These are phyloP conservation scores for Pachliopta kotzebuea DNA, from an alignment of 2,888 invertebrate species.

Conservation along the genomic window DNA sequence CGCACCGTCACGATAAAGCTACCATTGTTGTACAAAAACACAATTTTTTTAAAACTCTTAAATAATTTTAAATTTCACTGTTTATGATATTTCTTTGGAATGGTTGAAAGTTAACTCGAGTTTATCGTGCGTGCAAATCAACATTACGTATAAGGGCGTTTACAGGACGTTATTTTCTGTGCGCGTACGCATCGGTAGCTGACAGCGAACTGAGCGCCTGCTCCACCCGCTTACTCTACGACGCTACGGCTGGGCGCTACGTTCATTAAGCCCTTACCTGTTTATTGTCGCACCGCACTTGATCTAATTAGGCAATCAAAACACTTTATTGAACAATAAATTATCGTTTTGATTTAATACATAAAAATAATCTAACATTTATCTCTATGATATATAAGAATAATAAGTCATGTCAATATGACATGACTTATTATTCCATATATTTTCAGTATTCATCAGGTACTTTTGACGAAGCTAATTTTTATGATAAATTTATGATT, in stretches of 20 bases:
- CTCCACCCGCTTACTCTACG: conserved; percentile 53
- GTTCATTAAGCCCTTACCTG: conserved; percentile 54
- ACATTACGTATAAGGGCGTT: conserved; percentile 48
- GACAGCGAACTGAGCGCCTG: conserved; percentile 57
- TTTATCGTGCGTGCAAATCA: conserved; percentile 41
- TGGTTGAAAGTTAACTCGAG: conserved; percentile 30
- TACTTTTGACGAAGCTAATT: no score
- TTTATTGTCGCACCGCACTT: conserved; percentile 35
- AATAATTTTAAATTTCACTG: conserved; percentile 22
- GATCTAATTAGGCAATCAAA: conserved; percentile 5
- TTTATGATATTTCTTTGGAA: conserved; percentile 21
- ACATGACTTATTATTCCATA: no score
- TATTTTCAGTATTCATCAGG: no score
- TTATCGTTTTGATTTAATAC: not conserved
- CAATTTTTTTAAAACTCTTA: not conserved
- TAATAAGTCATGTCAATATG: no score
- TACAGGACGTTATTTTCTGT: conserved; percentile 37
- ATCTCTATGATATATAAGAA: no score
- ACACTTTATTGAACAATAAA: not conserved
- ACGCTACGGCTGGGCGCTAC: conserved; percentile 68
- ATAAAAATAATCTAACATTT: no score
- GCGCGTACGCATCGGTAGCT: conserved; percentile 72
- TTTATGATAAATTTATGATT: no score
- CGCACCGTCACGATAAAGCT: conserved; percentile 46
- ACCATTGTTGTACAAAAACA: conserved; percentile 35